A percentile compares a stretch with the other conserved stretches of the same genome.
Evolutionary conservation across 2,113 vertebrate genomes (phyloP).

Genomic region (Guaruba guarouba): DNA sequence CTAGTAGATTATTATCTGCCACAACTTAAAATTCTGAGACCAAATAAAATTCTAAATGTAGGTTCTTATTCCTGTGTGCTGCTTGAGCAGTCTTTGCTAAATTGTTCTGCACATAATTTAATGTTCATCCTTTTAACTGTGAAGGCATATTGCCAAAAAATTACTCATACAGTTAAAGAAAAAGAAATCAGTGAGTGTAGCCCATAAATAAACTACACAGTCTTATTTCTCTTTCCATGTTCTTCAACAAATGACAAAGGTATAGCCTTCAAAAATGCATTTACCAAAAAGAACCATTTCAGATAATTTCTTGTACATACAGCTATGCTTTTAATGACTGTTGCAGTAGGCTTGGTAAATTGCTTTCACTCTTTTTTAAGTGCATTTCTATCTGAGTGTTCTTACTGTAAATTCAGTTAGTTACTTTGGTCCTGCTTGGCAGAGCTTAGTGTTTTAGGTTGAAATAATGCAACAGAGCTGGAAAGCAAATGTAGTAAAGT

Average conservation of each 20-base stretch:
- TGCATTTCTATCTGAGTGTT: background rate
- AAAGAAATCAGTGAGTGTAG: background rate
- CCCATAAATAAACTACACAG: background rate
- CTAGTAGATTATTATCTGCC: slow-evolving; percentile 44
- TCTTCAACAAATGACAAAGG: slow-evolving; percentile 3
- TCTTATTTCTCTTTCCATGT: background rate
- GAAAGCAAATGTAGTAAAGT: background rate
- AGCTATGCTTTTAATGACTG: slow-evolving; percentile 10
- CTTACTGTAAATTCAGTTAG: background rate
- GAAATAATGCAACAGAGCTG: background rate
- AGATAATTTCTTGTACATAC: background rate
- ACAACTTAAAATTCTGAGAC: slow-evolving; percentile 15
- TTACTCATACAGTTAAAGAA: slow-evolving; percentile 34
- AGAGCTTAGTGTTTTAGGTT: background rate
- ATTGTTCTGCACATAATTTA: slow-evolving; percentile 15
- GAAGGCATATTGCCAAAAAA: slow-evolving; percentile 32
- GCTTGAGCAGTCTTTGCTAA: slow-evolving; percentile 16
- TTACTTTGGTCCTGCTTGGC: background rate
- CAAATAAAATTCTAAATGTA: slow-evolving; percentile 27
- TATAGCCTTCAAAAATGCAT: slow-evolving; percentile 1
- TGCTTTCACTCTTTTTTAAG: background rate
- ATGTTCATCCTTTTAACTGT: slow-evolving; percentile 50
- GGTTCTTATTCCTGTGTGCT: background rate
- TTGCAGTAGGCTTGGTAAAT: background rate
- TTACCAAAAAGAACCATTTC: background rate